These are phyloP conservation scores for Pelmatolapia mariae DNA, from an alignment of 2,113 vertebrate species.

Conservation along the genomic window DNA sequence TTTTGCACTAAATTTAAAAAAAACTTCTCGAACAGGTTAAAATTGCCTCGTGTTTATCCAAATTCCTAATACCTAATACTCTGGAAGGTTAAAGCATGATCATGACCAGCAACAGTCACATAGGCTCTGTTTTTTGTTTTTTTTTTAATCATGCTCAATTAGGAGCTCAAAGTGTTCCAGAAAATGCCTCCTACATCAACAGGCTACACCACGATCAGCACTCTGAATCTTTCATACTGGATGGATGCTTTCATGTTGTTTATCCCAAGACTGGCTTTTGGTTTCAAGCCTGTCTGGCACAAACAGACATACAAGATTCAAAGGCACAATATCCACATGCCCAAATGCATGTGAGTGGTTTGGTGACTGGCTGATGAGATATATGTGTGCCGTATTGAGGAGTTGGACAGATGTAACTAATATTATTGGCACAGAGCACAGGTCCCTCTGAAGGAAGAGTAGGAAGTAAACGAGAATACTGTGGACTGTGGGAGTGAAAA, in stretches of 20 bases:
- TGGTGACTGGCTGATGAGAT: not conserved
- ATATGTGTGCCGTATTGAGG: not conserved
- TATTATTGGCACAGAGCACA: not conserved
- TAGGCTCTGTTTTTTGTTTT: not conserved
- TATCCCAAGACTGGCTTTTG: not conserved
- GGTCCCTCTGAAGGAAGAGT: not conserved
- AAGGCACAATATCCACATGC: not conserved
- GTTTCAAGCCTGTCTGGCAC: not conserved
- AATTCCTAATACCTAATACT: not conserved
- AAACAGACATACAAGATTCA: not conserved
- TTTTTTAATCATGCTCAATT: not conserved
- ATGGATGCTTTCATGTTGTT: not conserved
- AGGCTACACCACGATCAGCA: not conserved
- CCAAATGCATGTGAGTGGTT: not conserved
- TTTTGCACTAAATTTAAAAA: not conserved
- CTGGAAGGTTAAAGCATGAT: not conserved
- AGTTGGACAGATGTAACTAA: not conserved
- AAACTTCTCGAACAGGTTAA: not conserved
- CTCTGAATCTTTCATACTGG: not conserved
- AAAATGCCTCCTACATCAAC: not conserved
- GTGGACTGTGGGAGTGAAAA: not conserved
- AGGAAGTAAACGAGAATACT: not conserved
- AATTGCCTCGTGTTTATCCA: fast-evolving
- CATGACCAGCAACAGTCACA: not conserved
- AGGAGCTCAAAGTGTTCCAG: not conserved